Conservation (phyloP, 1,140 invertebrate genomes). For the Macrotrachela quadricornifera region DNA sequence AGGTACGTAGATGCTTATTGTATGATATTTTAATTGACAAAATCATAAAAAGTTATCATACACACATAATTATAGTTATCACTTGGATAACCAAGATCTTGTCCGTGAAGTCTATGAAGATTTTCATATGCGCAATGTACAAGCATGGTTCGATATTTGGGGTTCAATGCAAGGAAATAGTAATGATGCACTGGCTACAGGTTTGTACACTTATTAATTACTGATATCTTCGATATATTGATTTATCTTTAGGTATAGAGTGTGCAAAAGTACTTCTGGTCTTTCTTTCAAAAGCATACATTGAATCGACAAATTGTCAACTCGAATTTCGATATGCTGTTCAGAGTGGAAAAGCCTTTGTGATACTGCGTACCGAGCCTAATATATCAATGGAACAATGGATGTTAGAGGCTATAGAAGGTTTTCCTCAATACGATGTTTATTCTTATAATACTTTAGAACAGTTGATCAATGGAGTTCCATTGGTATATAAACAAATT, state of each 20-base stretch:
- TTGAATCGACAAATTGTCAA: constrained; percentile 4
- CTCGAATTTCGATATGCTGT: constrained; percentile 7
- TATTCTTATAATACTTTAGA: not conserved
- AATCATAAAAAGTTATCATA: no score
- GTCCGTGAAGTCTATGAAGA: constrained; percentile 3
- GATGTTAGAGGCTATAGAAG: not conserved
- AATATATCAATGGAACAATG: not conserved
- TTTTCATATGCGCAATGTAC: not conserved
- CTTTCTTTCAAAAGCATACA: constrained; percentile 6
- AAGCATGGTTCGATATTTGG: constrained; percentile 8
- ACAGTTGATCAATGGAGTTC: not conserved
- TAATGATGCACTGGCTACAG: constrained; percentile 8
- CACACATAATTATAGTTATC: not conserved
- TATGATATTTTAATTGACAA: no score
- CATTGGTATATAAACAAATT: not conserved
- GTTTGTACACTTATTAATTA: no score
- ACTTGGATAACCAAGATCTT: constrained; percentile 6
- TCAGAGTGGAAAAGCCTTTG: not conserved
- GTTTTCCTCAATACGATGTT: not conserved
- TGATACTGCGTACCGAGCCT: not conserved
- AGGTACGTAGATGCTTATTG: no score
- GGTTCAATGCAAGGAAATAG: constrained; percentile 1
- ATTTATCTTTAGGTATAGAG: no score
- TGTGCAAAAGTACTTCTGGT: not conserved
- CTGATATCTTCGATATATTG: no score